Evolutionary conservation across 2,797 vertebrate genomes (phyloP), one percentile per base, ranked within the genome.

Genomic region (Pagetopsis macropterus): DNA sequence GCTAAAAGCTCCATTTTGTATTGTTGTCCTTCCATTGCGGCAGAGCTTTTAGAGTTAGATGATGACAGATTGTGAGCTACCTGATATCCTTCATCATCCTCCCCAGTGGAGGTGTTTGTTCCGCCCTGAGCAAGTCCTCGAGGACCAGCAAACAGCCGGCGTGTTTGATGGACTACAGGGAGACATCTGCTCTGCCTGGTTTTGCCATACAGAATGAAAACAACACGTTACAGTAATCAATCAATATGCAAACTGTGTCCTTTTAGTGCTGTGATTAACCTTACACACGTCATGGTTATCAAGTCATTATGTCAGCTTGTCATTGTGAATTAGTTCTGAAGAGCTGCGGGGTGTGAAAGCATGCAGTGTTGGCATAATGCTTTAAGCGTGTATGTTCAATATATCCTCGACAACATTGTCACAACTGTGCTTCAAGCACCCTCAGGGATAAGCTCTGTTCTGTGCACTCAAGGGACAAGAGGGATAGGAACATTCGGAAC

Each of bases 61-160:
- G 88, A 89, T 92, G 92, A 93, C 92, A 94, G 93, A 94, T 94
- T 94, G 92, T 56, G 81, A 90, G 92, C 89, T 92, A 94, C 90
- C 93, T 93, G 92, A 95, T 94, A 94, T 93, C 90, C 91, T 93
- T 92, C 93, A 93, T 93, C 91, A 87, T 89, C 85, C 87, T 92
- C 89, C 91, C 90, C 87, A 88, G 84, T 84, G 91, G 92, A 93
- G 92, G 90, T 89, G 89, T 91, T 93, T 92, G 90, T 93, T 92
- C 87, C 88, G 71, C 92, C 88, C 87, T 16, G 65, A 87, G 86
- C 89, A 75, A 89, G 87, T 92, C 93, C 91, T 91, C 61, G 67
- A 92, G 93, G 91, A 94, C 90, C 88, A 83, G 90, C 87, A 89
- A 92, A 91, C 92, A 93, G 92, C 85, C 83, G 78, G 85, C 65